Percentiles rank a stretch among this genome's conserved stretches.
phyloP scores from a whole-genome alignment of 2,888 invertebrate species.

The Cantharis rufa region DNA sequence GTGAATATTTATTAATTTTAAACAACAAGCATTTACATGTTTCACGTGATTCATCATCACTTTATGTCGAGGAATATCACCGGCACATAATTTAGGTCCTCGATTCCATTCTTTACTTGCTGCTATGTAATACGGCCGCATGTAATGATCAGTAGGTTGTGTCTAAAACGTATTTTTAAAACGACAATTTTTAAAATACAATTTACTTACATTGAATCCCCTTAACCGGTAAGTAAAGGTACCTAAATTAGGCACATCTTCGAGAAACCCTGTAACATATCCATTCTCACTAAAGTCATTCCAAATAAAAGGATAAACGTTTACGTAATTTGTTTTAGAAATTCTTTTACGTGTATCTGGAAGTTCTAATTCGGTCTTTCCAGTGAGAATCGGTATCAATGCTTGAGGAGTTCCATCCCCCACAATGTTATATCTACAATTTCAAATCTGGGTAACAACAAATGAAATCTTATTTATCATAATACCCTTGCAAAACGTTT shows the following conservation, averaged over 20 bases:
- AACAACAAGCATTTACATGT: constrained; percentile 61
- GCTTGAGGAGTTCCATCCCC: constrained; percentile 89
- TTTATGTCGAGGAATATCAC: constrained; percentile 71
- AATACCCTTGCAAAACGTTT: constrained; percentile 70
- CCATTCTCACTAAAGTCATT: constrained; percentile 73
- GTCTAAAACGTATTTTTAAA: constrained; percentile 45
- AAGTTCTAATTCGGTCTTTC: constrained; percentile 81
- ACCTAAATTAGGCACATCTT: constrained; percentile 82
- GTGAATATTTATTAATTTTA: neutral
- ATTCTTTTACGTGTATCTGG: constrained; percentile 81
- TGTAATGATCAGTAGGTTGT: constrained; percentile 89
- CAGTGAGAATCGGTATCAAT: constrained; percentile 84
- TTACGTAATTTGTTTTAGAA: constrained; percentile 66
- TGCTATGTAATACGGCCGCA: constrained; percentile 78
- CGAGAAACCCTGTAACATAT: constrained; percentile 80
- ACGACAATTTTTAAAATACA: neutral
- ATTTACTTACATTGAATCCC: constrained; percentile 67
- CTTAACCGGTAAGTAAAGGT: constrained; percentile 89
- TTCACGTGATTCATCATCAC: constrained; percentile 68
- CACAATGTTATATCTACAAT: constrained; percentile 71
- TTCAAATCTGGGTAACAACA: neutral
- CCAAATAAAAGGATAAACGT: constrained; percentile 87
- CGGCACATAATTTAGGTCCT: constrained; percentile 69
- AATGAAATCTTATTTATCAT: neutral
- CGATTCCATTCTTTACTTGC: constrained; percentile 57